A percentile compares a stretch with the other conserved stretches of the same genome.
Conservation (phyloP, 1,140 invertebrate species). For the Pygmarrhopalites habei region DNA sequence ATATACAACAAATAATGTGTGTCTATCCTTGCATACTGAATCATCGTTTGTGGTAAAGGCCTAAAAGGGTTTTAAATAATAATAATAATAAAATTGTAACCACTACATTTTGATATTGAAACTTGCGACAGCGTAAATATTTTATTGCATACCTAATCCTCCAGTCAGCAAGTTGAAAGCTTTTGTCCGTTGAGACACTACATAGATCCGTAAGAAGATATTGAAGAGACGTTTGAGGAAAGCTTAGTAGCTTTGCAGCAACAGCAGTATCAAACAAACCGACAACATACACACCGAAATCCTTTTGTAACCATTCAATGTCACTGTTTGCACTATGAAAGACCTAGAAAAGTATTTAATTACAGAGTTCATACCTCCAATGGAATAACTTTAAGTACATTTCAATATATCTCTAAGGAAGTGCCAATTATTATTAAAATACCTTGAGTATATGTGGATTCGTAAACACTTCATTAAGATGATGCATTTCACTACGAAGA, state of each 20-base stretch:
- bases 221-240: slow-evolving; percentile 65
- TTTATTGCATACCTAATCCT: slow-evolving; percentile 59
- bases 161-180: slow-evolving; percentile 93
- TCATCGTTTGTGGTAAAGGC: slow-evolving; percentile 74
- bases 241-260: slow-evolving; percentile 68
- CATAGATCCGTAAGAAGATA: slow-evolving; percentile 75
- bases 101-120: background rate
- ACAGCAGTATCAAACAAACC: slow-evolving; percentile 96
- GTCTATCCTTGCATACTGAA: slow-evolving; percentile 85
- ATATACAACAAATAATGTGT: slow-evolving; percentile 94
- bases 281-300: slow-evolving; percentile 90
- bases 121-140: too few relatives aligned
- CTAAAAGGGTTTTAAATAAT: slow-evolving; percentile 45
- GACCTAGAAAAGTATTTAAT: slow-evolving; percentile 61
- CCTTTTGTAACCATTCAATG: slow-evolving; percentile 88
- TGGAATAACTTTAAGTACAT: background rate
- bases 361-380: background rate
- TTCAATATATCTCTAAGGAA: background rate
- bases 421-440: slow-evolving; percentile 27
- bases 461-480: slow-evolving; percentile 86
- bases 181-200: slow-evolving; percentile 72
- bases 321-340: slow-evolving; percentile 89
- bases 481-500: slow-evolving; percentile 70
- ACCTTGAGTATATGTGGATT: slow-evolving; percentile 86
- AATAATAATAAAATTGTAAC: background rate